Evolutionary conservation across 2,888 invertebrate genomes (phyloP).

Genomic region (Artemia sp.): DNA sequence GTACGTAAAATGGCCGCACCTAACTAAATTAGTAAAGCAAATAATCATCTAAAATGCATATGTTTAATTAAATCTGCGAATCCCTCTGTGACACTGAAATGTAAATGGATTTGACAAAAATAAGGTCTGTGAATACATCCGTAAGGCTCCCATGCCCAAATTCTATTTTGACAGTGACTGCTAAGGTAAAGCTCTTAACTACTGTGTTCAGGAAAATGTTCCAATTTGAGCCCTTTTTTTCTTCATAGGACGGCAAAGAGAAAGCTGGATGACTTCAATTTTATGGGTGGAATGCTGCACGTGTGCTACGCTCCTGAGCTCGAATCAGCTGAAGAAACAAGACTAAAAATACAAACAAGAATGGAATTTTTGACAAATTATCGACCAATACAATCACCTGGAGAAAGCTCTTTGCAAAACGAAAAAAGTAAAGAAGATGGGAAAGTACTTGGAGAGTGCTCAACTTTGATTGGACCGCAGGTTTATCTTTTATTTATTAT

Average conservation of each 20-base stretch:
- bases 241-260: conserved; percentile 46
- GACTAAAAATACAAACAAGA: conserved; percentile 52
- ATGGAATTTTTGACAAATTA: conserved; percentile 39
- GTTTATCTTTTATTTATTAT: neutral
- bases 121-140: no score
- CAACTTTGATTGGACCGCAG: conserved; percentile 8
- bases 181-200: no score
- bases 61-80: no score
- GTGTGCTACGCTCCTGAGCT: conserved; percentile 74
- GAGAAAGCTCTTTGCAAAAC: neutral
- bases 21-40: no score
- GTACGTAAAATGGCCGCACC: no score
- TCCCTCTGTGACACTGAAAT: no score
- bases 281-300: conserved; percentile 68
- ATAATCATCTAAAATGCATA: no score
- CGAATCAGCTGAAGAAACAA: conserved; percentile 53
- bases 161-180: no score
- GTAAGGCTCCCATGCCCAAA: no score
- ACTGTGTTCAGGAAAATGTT: no score
- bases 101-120: no score
- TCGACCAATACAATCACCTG: neutral
- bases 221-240: conserved; percentile 15
- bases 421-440: neutral
- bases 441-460: neutral
- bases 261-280: conserved; percentile 60